Percentiles rank a stretch among this genome's conserved stretches.
Evolutionary conservation across 2,113 vertebrate genomes (phyloP).

Genomic region (Camelus dromedarius): DNA sequence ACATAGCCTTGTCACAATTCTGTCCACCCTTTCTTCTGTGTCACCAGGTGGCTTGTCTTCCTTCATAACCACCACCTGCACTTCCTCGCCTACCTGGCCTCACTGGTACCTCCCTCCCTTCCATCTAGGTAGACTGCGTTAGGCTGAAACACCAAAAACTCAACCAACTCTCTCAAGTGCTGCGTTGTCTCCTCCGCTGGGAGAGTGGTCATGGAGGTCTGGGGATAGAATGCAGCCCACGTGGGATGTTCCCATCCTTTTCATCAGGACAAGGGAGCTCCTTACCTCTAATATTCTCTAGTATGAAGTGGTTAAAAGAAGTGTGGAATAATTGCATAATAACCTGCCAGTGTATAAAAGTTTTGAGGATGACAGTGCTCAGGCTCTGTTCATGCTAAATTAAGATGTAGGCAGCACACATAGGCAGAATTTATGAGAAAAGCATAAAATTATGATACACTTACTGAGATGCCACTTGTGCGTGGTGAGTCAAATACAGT

Average conservation of each 20-base stretch:
- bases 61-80: background rate
- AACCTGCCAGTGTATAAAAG: background rate
- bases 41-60: background rate
- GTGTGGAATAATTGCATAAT: background rate
- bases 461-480: background rate
- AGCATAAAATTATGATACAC: background rate
- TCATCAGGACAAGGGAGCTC: background rate
- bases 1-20: background rate
- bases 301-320: background rate
- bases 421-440: background rate
- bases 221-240: background rate
- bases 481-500: background rate
- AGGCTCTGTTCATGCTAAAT: background rate
- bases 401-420: background rate
- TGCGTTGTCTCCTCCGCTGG: no score
- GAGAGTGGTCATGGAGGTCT: fast-evolving
- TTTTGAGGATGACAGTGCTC: background rate
- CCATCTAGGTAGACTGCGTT: background rate
- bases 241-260: background rate
- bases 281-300: background rate
- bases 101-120: background rate
- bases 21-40: no score
- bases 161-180: background rate
- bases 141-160: background rate
- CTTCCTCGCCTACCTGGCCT: background rate